Conservation (phyloP, 2,888 invertebrate genomes). For the Heteromurus nitidus region DNA sequence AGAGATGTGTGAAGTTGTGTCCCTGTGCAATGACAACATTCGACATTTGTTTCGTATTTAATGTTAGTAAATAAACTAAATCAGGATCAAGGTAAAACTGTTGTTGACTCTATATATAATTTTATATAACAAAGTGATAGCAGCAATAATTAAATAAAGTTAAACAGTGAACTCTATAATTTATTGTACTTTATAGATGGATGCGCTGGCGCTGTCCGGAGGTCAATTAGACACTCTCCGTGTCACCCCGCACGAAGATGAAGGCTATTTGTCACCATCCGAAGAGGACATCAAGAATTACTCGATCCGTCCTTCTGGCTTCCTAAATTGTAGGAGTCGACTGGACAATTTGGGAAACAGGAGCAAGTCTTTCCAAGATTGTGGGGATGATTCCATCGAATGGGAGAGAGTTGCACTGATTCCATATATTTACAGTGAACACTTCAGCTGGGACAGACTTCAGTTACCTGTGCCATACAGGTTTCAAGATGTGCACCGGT, state of each 20-base stretch:
- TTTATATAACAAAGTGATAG: too few species aligned
- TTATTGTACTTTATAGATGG: too few species aligned
- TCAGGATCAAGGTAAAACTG: too few species aligned
- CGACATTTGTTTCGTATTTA: too few species aligned
- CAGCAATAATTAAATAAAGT: too few species aligned
- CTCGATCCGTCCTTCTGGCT: slow-evolving; percentile 11
- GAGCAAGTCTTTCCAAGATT: neutral
- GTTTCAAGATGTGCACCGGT: slow-evolving; percentile 50
- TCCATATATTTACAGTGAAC: slow-evolving; percentile 41
- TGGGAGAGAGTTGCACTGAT: slow-evolving; percentile 63
- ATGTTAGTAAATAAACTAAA: too few species aligned
- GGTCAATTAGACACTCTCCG: slow-evolving; percentile 28
- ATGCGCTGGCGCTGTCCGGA: too few species aligned
- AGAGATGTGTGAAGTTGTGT: too few species aligned
- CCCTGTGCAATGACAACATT: too few species aligned
- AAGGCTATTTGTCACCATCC: slow-evolving; percentile 69
- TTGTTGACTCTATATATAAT: too few species aligned
- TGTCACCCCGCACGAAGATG: slow-evolving; percentile 65
- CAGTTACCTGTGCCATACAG: slow-evolving; percentile 65
- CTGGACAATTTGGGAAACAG: neutral
- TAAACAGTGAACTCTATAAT: too few species aligned
- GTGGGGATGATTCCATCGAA: slow-evolving; percentile 27
- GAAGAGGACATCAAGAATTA: slow-evolving; percentile 59
- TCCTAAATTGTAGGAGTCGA: slow-evolving; percentile 29
- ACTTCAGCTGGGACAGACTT: slow-evolving; percentile 67